Base-by-base conservation (phyloP, 1,140 invertebrate genomes). In the Meteorus sp. region DNA sequence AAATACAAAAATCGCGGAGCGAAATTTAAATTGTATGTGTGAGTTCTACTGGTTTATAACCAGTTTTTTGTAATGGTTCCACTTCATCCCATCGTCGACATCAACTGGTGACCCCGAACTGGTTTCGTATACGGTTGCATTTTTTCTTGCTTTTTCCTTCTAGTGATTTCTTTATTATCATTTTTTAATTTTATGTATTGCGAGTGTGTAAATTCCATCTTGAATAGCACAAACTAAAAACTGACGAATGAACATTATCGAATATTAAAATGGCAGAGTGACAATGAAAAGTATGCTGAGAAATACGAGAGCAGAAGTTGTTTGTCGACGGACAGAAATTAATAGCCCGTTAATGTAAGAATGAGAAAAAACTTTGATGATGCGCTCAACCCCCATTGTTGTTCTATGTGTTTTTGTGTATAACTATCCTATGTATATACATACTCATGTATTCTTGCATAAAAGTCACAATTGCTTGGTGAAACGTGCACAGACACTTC, bases 331-430 rank as follows among this genome's bases (percentile, higher is more conserved):
- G 37, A 56, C 54, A 56, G 54, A 27, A 56, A 56, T 56, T 56
- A 56, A 56, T 41, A 44, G 54, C 41, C 54, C 54, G 54, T 56
- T 56, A 56, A 25, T 17, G 39, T 45, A 8, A 43, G 47, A 43
- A 56, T 56, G 54, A 56, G 15, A 52, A 55, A 47, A 56, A 56
- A 56, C 54, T 25, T 56, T 27, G 31, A 44, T 17, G 54, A n/a
- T 17, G 37, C 19, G n/a, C 39, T 17, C 54, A 25, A 45, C 39
- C 54, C 51, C 22, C 8, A 17, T 56, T 56, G 54, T 33, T 45
- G 27, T 56, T 45, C 51, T 53, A 39, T 8, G 29, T 33, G 11
- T 11, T 33, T 39, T 15, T 22, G 17, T 41, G 13, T 5, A 9
- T 29, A 33, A 29, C 25, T 1, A 37, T 27, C 20, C 19, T 41